phyloP scores from a whole-genome alignment of 2,797 vertebrate genomes.

The Furcifer pardalis region DNA sequence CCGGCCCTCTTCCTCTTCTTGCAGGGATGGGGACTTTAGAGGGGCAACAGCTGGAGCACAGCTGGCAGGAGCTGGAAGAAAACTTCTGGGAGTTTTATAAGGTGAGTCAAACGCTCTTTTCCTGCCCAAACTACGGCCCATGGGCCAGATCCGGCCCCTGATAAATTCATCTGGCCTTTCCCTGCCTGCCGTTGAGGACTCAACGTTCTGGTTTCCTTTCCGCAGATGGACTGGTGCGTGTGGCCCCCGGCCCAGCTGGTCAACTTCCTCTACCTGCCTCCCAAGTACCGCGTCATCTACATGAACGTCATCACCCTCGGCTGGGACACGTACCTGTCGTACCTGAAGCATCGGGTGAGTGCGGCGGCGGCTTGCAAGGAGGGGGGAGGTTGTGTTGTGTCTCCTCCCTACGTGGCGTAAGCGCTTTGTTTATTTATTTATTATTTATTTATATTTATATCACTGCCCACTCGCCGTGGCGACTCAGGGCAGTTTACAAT shows the following conservation, averaged over 20 bases:
- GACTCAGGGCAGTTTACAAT: no score
- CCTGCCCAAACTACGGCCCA: rapidly evolving
- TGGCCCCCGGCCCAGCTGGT: slow-evolving; percentile 91
- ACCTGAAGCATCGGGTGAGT: slow-evolving; percentile 91
- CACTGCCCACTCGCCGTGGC: no score
- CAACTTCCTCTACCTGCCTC: slow-evolving; percentile 91
- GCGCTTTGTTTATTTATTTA: no score
- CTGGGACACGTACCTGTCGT: slow-evolving; percentile 95
- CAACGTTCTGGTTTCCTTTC: rapidly evolving
- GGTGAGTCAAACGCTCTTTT: slow-evolving; percentile 66
- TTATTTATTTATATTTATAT: no score
- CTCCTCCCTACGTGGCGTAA: no score
- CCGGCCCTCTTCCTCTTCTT: background rate
- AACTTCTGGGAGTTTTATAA: slow-evolving; percentile 97
- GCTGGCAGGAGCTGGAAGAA: slow-evolving; percentile 82
- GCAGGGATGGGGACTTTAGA: slow-evolving; percentile 87
- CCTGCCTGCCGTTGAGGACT: no score
- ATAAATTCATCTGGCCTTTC: rapidly evolving
- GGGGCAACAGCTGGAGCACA: slow-evolving; percentile 78
- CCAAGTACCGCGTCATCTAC: slow-evolving; percentile 88
- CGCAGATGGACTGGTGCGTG: slow-evolving; percentile 88
- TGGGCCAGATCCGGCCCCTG: rapidly evolving
- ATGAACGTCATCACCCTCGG: slow-evolving; percentile 90
- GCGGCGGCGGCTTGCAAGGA: rapidly evolving
- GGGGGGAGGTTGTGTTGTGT: no score